Percentiles rank a stretch among this genome's conserved stretches.
These are phyloP conservation scores for Mobula birostris DNA, from an alignment of 2,113 vertebrate genomes.

Conservation along the genomic window DNA sequence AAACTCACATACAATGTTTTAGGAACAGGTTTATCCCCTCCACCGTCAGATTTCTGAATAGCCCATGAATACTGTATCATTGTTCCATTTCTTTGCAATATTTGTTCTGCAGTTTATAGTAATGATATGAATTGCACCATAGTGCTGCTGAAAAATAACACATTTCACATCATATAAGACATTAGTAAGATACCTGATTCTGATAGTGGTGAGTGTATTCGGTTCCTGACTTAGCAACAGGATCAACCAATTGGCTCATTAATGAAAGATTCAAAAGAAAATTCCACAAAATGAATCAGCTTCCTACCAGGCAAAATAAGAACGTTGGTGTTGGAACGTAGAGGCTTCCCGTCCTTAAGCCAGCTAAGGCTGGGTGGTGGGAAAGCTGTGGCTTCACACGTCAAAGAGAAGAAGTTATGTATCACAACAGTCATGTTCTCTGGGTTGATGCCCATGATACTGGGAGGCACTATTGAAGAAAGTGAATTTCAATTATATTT, in stretches of 20 bases:
- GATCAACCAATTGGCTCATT: background rate
- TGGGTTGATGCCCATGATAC: conserved; percentile 63
- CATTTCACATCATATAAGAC: too few relatives aligned
- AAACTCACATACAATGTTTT: too few relatives aligned
- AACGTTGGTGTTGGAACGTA: conserved; percentile 60
- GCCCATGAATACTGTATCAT: too few relatives aligned
- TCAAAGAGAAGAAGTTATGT: conserved; percentile 84
- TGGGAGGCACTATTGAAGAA: conserved; percentile 71
- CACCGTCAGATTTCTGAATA: too few relatives aligned
- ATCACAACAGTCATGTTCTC: conserved; percentile 84
- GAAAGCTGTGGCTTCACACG: conserved; percentile 81
- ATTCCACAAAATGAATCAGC: background rate
- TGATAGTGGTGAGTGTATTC: background rate
- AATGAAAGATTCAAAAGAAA: background rate
- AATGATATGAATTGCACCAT: too few relatives aligned
- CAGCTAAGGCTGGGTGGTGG: conserved; percentile 85
- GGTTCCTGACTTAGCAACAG: background rate
- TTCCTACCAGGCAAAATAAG: conserved; percentile 81
- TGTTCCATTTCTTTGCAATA: too few relatives aligned
- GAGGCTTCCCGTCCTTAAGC: conserved; percentile 77
- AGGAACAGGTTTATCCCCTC: too few relatives aligned
- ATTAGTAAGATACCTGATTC: too few relatives aligned
- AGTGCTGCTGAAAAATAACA: too few relatives aligned
- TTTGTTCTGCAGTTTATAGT: too few relatives aligned
- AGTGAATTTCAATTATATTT: conserved; percentile 38